Conservation (phyloP, 2,113 vertebrate species). For the Amphiprion percula region DNA sequence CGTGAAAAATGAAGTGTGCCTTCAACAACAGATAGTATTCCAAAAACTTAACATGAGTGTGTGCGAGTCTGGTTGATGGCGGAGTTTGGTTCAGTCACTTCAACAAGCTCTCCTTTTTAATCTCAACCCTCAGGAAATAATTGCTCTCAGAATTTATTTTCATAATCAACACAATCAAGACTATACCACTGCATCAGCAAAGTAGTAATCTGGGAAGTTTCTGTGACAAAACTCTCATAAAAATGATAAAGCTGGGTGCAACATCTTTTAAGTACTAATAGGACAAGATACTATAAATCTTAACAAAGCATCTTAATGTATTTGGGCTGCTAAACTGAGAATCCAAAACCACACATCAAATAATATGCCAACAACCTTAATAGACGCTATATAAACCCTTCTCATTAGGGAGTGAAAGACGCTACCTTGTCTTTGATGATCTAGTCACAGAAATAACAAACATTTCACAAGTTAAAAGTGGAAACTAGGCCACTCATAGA, state of each 20-base stretch:
- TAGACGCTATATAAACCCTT: constrained; percentile 24
- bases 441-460: constrained; percentile 50
- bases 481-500: constrained; percentile 62
- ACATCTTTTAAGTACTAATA: constrained; percentile 4
- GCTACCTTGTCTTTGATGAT: constrained; percentile 43
- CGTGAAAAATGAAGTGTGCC: not conserved
- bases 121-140: constrained; percentile 13
- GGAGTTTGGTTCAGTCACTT: not conserved
- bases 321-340: constrained; percentile 10
- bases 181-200: not conserved
- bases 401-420: constrained; percentile 11
- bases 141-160: not conserved
- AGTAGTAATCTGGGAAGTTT: constrained; percentile 1
- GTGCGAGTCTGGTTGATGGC: too few species aligned
- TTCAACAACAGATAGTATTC: not conserved
- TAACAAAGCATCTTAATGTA: constrained; percentile 11
- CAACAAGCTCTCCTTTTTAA: not conserved
- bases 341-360: constrained; percentile 42
- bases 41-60: too few species aligned
- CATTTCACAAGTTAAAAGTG: constrained; percentile 64
- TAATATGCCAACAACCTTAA: constrained; percentile 14
- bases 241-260: not conserved
- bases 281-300: constrained; percentile 2
- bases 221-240: not conserved
- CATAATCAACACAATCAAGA: constrained; percentile 7